phyloP scores from a whole-genome alignment of 2,113 vertebrate species.

The Mandrillus leucophaeus region DNA sequence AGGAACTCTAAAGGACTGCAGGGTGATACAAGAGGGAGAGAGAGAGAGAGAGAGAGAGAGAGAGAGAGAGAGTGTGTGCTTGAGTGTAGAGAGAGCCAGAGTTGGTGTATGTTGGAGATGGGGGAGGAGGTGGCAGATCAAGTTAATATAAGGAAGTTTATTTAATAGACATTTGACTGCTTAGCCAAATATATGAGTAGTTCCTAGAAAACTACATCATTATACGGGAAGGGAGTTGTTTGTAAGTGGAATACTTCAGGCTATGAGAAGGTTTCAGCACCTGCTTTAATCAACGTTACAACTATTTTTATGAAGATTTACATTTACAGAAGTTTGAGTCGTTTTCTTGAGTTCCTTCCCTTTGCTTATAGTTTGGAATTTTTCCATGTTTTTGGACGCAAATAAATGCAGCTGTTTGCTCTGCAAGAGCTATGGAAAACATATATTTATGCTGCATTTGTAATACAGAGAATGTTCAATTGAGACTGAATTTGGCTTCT shows the following conservation, averaged over 20 bases:
- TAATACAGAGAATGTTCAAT: slow-evolving; percentile 75
- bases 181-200: background rate
- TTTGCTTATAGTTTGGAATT: slow-evolving; percentile 72
- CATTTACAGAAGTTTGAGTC: slow-evolving; percentile 48
- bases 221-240: background rate
- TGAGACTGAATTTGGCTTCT: slow-evolving; percentile 72
- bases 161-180: background rate
- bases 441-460: slow-evolving; percentile 75
- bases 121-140: background rate
- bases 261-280: slow-evolving; percentile 38
- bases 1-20: background rate
- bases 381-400: slow-evolving; percentile 71
- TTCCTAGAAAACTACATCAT: background rate
- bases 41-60: too few relatives aligned
- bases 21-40: background rate
- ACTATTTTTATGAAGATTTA: slow-evolving; percentile 65
- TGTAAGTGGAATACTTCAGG: slow-evolving; percentile 44
- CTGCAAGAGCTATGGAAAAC: slow-evolving; percentile 55
- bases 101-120: background rate
- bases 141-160: background rate
- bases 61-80: too few relatives aligned
- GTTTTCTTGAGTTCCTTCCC: slow-evolving; percentile 63
- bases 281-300: slow-evolving; percentile 63
- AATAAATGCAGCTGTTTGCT: slow-evolving; percentile 80
- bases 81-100: background rate